A percentile compares a stretch with the other conserved stretches of the same genome.
Evolutionary conservation across 2,888 invertebrate genomes (phyloP).

Genomic region (Isoperla grammatica): DNA sequence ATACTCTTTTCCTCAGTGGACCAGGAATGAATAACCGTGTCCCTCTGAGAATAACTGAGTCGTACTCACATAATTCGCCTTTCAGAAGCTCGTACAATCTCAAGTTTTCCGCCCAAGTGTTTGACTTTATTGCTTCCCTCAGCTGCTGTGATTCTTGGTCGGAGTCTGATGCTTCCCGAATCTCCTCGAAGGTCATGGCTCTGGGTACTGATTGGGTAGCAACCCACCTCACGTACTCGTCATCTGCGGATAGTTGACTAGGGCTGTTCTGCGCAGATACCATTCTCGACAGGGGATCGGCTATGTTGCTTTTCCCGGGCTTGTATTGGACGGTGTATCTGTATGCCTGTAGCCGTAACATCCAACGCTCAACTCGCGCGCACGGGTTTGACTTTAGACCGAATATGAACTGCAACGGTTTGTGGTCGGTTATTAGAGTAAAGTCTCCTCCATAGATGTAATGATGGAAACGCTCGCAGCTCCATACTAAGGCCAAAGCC

Average conservation of each 20-base stretch:
- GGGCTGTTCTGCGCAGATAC: conserved; percentile 1
- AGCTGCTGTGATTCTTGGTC: background rate
- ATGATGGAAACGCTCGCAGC: background rate
- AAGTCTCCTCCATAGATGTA: background rate
- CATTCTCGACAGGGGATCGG: conserved; percentile 35
- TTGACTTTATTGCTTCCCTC: conserved; percentile 1
- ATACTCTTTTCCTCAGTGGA: conserved; percentile 29
- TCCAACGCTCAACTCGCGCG: conserved; percentile 39
- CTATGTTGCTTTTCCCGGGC: conserved; percentile 36
- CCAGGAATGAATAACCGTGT: conserved; percentile 32
- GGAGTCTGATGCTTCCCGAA: background rate
- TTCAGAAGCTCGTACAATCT: conserved; percentile 31
- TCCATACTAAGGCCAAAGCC: background rate
- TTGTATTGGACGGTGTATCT: conserved; percentile 35
- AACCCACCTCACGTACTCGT: background rate
- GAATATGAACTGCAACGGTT: conserved; percentile 7
- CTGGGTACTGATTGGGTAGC: background rate
- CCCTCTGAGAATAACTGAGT: conserved; percentile 31
- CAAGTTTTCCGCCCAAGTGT: conserved; percentile 18
- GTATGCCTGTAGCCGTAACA: conserved; percentile 36
- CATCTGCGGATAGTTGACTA: background rate
- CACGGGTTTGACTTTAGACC: conserved; percentile 37
- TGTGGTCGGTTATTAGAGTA: conserved; percentile 3
- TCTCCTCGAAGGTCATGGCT: background rate
- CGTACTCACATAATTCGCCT: conserved; percentile 36